Evolutionary conservation across 2,888 invertebrate species (phyloP), one percentile per base, ranked within the genome.

Genomic region (Lasioglossum vierecki): DNA sequence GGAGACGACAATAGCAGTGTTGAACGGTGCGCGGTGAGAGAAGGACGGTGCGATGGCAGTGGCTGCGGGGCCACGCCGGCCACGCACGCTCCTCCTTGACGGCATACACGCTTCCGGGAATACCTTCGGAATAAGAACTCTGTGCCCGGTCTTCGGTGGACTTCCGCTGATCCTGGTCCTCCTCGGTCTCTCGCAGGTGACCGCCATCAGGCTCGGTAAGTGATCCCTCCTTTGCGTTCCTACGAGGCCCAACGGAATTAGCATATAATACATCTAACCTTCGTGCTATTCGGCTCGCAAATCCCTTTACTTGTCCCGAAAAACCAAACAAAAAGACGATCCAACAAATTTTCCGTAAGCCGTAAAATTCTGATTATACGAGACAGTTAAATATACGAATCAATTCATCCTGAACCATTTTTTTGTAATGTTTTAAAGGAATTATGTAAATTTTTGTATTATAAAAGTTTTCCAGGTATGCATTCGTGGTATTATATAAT

Each of bases 41-140:
- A 88, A 87, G 86, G 87, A 90, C 88, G 88, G 91, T 91, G 93
- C 93, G 93, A 93, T 93, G 93, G 93, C 93, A 93, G 92, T 93
- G 92, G 93, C 93, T 91, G 91, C 91, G 90, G 93, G 90, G 91
- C 90, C 92, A 90, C 91, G 91, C 91, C 93, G 92, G 93, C 92
- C 92, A 89, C 91, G 92, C 93, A 91, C 90, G 91, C 88, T 91
- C 85, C 88, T 91, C 91, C 91, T 91, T 89, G 93, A 92, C 91
- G 76, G 88, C 88, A 84, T 78, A 88, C 84, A 79, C 77, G 83
- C 79, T 86, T 86, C 88, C 89, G 90, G 90, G 88, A 88, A 88
- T 91, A 85, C 74, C 76, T 66, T 78, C 22, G 71, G 85, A n/a
- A 49, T 86, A 79, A 82, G 84, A 49, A 89, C 63, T n/a, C 76